phyloP scores from a whole-genome alignment of 2,113 vertebrate genomes.

The Grallaria varia region DNA sequence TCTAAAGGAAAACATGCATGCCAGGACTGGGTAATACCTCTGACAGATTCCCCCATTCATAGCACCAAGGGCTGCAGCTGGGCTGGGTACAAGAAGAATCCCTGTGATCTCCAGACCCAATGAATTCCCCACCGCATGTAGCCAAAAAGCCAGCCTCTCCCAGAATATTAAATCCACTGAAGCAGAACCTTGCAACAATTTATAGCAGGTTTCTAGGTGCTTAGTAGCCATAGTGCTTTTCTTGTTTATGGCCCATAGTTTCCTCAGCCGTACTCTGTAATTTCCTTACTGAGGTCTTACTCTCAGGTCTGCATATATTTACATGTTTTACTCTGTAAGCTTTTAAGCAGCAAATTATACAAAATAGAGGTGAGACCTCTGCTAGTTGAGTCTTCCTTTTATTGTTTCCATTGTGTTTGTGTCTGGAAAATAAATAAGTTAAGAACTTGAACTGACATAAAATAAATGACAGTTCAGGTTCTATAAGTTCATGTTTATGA shows the following conservation, averaged over 20 bases:
- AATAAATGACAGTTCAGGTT: slow-evolving; percentile 68
- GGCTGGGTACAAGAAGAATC: background rate
- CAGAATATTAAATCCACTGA: slow-evolving; percentile 65
- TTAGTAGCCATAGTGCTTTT: slow-evolving; percentile 67
- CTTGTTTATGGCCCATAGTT: slow-evolving; percentile 63
- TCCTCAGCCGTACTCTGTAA: slow-evolving; percentile 62
- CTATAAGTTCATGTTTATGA: slow-evolving; percentile 69
- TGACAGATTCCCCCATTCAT: background rate
- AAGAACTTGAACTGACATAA: slow-evolving; percentile 66
- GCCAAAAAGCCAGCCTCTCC: slow-evolving; percentile 33
- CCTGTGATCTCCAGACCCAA: slow-evolving; percentile 14
- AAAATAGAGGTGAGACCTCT: slow-evolving; percentile 79
- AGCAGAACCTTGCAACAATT: slow-evolving; percentile 63
- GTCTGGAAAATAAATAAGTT: slow-evolving; percentile 73
- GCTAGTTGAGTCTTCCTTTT: slow-evolving; percentile 70
- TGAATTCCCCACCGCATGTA: background rate
- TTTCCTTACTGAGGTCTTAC: slow-evolving; percentile 74
- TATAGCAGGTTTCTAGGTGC: slow-evolving; percentile 68
- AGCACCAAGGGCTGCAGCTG: background rate
- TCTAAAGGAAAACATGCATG: slow-evolving; percentile 7
- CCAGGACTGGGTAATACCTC: slow-evolving; percentile 18
- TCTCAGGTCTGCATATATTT: slow-evolving; percentile 80
- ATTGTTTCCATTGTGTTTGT: slow-evolving; percentile 51
- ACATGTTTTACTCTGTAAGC: slow-evolving; percentile 78
- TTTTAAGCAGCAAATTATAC: slow-evolving; percentile 80